These are phyloP conservation scores for Tenthredo notha DNA, from an alignment of 2,888 invertebrate species.

Conservation along the genomic window DNA sequence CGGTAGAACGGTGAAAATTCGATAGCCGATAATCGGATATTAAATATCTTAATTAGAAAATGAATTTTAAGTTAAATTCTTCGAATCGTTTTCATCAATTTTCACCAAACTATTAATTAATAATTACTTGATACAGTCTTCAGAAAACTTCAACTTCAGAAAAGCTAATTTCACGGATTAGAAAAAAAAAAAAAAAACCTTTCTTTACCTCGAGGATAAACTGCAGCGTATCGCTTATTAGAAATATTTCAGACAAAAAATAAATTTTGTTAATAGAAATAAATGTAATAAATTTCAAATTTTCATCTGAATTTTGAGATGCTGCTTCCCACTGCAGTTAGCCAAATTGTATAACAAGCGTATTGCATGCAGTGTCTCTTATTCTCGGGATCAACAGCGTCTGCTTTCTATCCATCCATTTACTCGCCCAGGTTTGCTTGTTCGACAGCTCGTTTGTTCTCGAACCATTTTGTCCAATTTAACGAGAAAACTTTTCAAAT, in stretches of 20 bases:
- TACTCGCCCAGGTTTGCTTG: conserved; percentile 57
- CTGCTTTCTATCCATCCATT: not conserved
- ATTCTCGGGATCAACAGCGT: not conserved
- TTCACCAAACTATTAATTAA: not conserved
- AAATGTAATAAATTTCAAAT: not conserved
- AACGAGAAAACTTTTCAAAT: conserved; percentile 76
- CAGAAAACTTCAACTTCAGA: not conserved
- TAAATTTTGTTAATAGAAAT: not conserved
- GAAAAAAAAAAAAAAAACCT: too few relatives aligned
- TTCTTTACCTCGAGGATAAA: too few relatives aligned
- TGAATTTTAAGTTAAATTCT: not conserved
- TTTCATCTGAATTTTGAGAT: not conserved
- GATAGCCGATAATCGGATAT: not conserved
- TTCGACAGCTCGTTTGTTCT: conserved; percentile 56
- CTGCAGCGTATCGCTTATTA: too few relatives aligned
- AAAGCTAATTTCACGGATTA: too few relatives aligned
- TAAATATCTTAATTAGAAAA: not conserved
- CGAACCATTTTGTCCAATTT: conserved; percentile 69
- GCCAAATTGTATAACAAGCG: not conserved
- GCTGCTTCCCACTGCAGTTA: not conserved
- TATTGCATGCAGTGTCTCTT: not conserved
- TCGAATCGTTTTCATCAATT: not conserved
- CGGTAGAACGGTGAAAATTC: not conserved
- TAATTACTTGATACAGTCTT: not conserved
- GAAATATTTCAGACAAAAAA: too few relatives aligned